Conservation (phyloP, 1,140 invertebrate genomes). For the Sogatella furcifera region DNA sequence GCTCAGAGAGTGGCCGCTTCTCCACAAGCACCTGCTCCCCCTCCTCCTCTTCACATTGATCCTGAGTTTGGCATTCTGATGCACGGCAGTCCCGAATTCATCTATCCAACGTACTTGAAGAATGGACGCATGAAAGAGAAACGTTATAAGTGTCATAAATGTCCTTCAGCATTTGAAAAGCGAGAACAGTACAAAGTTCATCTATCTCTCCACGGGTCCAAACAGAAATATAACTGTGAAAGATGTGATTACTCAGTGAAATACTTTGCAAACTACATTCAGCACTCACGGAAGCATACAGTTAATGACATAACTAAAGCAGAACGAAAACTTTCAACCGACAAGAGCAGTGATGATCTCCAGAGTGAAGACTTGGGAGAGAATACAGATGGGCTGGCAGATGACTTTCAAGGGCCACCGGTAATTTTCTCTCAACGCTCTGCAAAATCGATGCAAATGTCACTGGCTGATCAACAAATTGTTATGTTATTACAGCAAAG, state of each 20-base stretch:
- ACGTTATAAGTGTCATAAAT: slow-evolving; percentile 73
- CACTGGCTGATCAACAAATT: slow-evolving; percentile 42
- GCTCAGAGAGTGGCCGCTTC: slow-evolving; percentile 5
- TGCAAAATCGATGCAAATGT: slow-evolving; percentile 36
- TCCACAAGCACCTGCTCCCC: not conserved
- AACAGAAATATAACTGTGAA: slow-evolving; percentile 71
- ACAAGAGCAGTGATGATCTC: not conserved
- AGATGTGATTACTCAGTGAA: slow-evolving; percentile 83
- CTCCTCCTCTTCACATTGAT: slow-evolving; percentile 39
- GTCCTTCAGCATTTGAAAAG: slow-evolving; percentile 81
- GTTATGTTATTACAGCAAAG: slow-evolving; percentile 36
- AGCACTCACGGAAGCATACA: slow-evolving; percentile 67
- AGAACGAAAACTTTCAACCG: slow-evolving; percentile 16
- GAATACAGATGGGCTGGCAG: slow-evolving; percentile 31
- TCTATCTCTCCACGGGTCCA: slow-evolving; percentile 68
- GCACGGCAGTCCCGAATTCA: slow-evolving; percentile 62
- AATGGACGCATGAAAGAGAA: slow-evolving; percentile 65
- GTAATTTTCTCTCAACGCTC: slow-evolving; percentile 19
- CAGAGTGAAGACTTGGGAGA: slow-evolving; percentile 3
- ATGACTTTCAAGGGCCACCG: slow-evolving; percentile 10
- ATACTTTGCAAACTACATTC: slow-evolving; percentile 70
- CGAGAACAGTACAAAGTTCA: slow-evolving; percentile 75
- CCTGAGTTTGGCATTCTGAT: slow-evolving; percentile 53
- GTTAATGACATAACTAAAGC: slow-evolving; percentile 41
- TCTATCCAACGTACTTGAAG: slow-evolving; percentile 61